phyloP scores from a whole-genome alignment of 2,888 invertebrate genomes.

The Cotesia congregata region DNA sequence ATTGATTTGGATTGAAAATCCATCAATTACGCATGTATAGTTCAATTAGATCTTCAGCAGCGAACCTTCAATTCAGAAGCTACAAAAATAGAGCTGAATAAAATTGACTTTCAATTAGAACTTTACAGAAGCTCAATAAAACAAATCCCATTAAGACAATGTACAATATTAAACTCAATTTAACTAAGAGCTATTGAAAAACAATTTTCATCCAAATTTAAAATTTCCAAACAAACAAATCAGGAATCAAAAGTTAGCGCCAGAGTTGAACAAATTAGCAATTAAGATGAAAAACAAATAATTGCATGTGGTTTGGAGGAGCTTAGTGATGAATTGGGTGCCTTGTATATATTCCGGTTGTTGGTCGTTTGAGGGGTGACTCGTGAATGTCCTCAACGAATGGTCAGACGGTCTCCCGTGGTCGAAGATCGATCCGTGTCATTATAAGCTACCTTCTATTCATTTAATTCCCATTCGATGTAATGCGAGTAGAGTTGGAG shows the following conservation, averaged over 20 bases:
- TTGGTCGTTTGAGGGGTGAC: not conserved
- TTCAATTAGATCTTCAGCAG: too few relatives aligned
- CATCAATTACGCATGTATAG: too few relatives aligned
- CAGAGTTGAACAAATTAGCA: not conserved
- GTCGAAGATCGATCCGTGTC: conserved; percentile 35
- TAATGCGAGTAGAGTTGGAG: too few relatives aligned
- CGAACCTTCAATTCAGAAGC: too few relatives aligned
- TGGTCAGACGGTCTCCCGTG: conserved; percentile 28
- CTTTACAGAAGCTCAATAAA: too few relatives aligned
- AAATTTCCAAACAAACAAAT: not conserved
- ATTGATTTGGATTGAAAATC: too few relatives aligned
- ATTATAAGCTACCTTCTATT: conserved; percentile 11
- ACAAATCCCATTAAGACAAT: too few relatives aligned
- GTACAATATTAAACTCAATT: too few relatives aligned
- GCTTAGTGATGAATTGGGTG: not conserved
- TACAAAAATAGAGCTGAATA: too few relatives aligned
- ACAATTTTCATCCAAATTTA: not conserved
- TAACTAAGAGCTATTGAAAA: not conserved
- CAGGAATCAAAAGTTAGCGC: not conserved
- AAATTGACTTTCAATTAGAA: too few relatives aligned
- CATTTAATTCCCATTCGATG: too few relatives aligned
- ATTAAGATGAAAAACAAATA: not conserved
- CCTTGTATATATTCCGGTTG: not conserved
- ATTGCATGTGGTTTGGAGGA: not conserved
- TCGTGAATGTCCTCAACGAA: conserved; percentile 18